Evolutionary conservation across 2,113 vertebrate species (phyloP).

Genomic region (Micromys minutus): DNA sequence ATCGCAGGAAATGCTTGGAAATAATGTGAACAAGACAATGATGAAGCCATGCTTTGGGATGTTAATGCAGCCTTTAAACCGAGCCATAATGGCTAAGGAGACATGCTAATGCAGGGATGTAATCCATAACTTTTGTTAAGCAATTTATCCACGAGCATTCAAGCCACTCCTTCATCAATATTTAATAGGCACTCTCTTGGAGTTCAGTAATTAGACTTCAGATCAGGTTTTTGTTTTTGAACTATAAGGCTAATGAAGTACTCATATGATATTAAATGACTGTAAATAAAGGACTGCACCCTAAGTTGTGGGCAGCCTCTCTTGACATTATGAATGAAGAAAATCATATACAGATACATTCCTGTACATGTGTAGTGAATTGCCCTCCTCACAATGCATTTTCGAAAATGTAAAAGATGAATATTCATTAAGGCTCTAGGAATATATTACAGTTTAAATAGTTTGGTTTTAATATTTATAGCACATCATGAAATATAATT

Average conservation of each 20-base stretch:
- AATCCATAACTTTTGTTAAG: conserved; percentile 57
- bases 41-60: conserved; percentile 19
- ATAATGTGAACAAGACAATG: conserved; percentile 42
- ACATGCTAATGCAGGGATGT: conserved; percentile 62
- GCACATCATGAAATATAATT: conserved; percentile 72
- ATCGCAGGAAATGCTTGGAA: background rate
- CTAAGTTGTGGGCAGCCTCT: conserved; percentile 71
- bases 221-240: conserved; percentile 74
- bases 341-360: conserved; percentile 66
- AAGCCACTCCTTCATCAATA: conserved; percentile 64
- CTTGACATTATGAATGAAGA: conserved; percentile 61
- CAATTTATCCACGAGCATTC: conserved; percentile 72
- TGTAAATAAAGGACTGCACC: conserved; percentile 74
- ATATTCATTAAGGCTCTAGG: conserved; percentile 77
- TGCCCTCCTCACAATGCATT: conserved; percentile 70
- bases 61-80: conserved; percentile 59
- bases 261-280: conserved; percentile 77
- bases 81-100: conserved; percentile 34
- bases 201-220: conserved; percentile 74
- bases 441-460: conserved; percentile 75
- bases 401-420: conserved; percentile 76
- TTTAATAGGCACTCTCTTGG: conserved; percentile 64
- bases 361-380: conserved; percentile 70
- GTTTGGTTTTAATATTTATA: conserved; percentile 78
- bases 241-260: conserved; percentile 75